Base-by-base conservation (phyloP, 2,888 invertebrate genomes). In the Pardosa pseudoannulata region DNA sequence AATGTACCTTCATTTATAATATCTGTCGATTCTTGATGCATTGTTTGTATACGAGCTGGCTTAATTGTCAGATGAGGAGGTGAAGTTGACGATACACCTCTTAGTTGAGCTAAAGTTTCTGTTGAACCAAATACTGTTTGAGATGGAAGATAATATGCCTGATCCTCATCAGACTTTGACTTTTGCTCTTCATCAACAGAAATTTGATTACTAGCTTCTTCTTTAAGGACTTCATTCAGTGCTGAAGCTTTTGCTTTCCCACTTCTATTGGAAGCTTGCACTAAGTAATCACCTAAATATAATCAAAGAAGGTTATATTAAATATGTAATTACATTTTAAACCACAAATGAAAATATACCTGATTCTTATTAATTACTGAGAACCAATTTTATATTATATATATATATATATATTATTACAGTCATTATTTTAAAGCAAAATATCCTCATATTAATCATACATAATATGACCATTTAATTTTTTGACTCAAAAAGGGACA, bases 111-210 rank as follows among this genome's bases (percentile, higher is more conserved):
- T 46, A 27, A 46, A 31, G 2, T 39, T 64, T 16, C n/a, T 0
- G 31, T 28, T 19, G 64, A 64, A 13, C 65, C 76, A 71, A 76
- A 83, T 32, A 31, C 39, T 27, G 82, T 76, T 50, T 83, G 76
- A 36, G 41, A 41, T 11, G 76, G 82, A 36, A 83, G 71, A 32
- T 83, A 83, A 46, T 83, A 76, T 46, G 32, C 46, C 11, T 72
- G 65, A 28, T 83, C 46, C 31, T 62, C 72, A 11, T 16, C 56
- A 50, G 62, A 16, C 19, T 68, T 56, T 13, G 39, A 28, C 3
- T 68, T 68, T 13, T 56, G 19, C 31, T 75, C 74, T 27, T 50
- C 56, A 16, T 50, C n/a, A 28, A 19, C 9, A 62, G 28, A 62
- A 62, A 62, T 62, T 27, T 27, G 23, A 7, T 62, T 28, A 27